Conservation (phyloP, 2,113 vertebrate species). For the Glaucidium brasilianum region DNA sequence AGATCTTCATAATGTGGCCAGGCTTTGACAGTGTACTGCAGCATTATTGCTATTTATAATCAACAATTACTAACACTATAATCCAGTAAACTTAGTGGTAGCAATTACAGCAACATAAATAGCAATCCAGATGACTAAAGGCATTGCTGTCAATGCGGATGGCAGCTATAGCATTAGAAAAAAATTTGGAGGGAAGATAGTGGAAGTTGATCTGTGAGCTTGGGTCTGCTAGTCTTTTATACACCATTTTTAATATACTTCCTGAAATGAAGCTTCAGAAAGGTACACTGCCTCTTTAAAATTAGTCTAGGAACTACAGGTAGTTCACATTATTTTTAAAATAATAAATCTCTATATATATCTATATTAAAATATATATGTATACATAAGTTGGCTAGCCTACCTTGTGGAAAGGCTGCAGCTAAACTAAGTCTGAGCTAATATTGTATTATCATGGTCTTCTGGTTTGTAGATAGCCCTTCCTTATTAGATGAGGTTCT, state of each 20-base stretch:
- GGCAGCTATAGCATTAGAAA: constrained; percentile 57
- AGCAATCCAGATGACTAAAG: constrained; percentile 63
- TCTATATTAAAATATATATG: constrained; percentile 66
- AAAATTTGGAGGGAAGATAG: neutral
- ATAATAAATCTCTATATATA: constrained; percentile 68
- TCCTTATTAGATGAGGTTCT: constrained; percentile 44
- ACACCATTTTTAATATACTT: constrained; percentile 72
- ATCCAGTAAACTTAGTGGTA: constrained; percentile 64
- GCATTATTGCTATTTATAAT: constrained; percentile 70
- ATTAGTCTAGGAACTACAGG: constrained; percentile 70
- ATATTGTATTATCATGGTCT: constrained; percentile 59
- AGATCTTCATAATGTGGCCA: neutral
- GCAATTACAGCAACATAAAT: constrained; percentile 72
- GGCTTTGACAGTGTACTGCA: constrained; percentile 59
- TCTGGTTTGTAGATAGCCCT: constrained; percentile 69
- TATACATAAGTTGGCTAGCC: constrained; percentile 61
- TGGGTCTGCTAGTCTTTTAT: constrained; percentile 60
- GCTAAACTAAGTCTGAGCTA: constrained; percentile 62
- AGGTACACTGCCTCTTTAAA: constrained; percentile 71
- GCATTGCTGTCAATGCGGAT: constrained; percentile 43
- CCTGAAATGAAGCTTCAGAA: constrained; percentile 62
- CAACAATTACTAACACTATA: constrained; percentile 66
- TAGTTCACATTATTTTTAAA: constrained; percentile 70
- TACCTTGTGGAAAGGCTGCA: constrained; percentile 44
- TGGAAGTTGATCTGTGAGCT: neutral